These are phyloP conservation scores for Coleophora deauratella DNA, from an alignment of 2,888 invertebrate species.

Conservation along the genomic window DNA sequence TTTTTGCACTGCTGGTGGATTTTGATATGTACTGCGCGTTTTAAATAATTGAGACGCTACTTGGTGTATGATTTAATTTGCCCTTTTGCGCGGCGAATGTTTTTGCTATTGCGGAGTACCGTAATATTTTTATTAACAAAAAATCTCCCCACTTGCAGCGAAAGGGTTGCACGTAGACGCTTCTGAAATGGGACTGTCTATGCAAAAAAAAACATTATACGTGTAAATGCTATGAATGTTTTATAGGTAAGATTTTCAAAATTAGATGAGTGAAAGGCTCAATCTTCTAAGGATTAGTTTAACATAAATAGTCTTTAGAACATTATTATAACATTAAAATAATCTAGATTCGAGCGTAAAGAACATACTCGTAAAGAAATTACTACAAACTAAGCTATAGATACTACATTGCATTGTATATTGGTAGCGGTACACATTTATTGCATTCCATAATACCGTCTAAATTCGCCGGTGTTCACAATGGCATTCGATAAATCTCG, in stretches of 20 bases:
- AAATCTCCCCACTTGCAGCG: constrained; percentile 19
- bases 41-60: constrained; percentile 68
- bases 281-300: too few relatives aligned
- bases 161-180: constrained; percentile 24
- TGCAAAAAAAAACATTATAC: constrained; percentile 4
- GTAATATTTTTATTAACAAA: constrained; percentile 33
- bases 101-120: constrained; percentile 30
- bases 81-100: constrained; percentile 50
- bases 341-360: too few relatives aligned
- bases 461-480: background rate
- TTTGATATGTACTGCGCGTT: constrained; percentile 53
- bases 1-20: constrained; percentile 57
- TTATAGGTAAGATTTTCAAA: too few relatives aligned
- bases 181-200: constrained; percentile 12
- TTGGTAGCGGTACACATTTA: too few relatives aligned
- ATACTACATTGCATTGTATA: too few relatives aligned
- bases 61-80: constrained; percentile 68
- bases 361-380: too few relatives aligned
- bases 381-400: too few relatives aligned
- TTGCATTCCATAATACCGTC: background rate
- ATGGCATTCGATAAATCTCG: constrained; percentile 16
- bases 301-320: too few relatives aligned
- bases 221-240: background rate
- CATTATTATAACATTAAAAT: too few relatives aligned
- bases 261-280: too few relatives aligned